These are phyloP conservation scores for Anastatus disparis DNA, from an alignment of 1,140 invertebrate species.

Conservation along the genomic window DNA sequence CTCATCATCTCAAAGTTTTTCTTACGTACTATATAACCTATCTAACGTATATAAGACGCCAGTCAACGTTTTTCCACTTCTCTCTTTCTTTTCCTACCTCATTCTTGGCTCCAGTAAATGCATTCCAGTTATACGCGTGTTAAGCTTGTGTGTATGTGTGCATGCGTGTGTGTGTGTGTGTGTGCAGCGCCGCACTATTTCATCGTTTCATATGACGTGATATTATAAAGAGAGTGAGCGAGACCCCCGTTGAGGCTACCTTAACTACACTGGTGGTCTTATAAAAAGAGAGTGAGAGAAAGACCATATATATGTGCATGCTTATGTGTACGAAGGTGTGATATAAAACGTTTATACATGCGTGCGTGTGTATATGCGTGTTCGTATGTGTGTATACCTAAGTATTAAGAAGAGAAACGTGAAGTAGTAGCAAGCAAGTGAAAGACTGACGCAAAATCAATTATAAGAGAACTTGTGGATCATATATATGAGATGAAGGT, in stretches of 20 bases:
- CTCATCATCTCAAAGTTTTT: too few species aligned
- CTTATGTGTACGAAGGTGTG: background rate
- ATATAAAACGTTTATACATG: too few species aligned
- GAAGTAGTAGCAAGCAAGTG: background rate
- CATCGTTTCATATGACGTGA: slow-evolving; percentile 67
- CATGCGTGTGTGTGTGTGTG: slow-evolving; percentile 3
- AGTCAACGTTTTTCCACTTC: background rate
- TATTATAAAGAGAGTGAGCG: slow-evolving; percentile 57
- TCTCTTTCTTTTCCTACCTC: background rate
- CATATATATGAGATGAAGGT: background rate
- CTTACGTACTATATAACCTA: too few species aligned
- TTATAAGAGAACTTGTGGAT: background rate
- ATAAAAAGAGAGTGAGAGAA: too few species aligned
- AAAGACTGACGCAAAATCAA: background rate
- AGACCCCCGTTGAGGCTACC: slow-evolving; percentile 63
- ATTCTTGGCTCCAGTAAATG: too few species aligned
- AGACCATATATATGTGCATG: too few species aligned
- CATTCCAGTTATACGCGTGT: too few species aligned
- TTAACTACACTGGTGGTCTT: too few species aligned
- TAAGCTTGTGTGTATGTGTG: too few species aligned
- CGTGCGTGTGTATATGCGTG: too few species aligned
- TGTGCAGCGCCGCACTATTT: slow-evolving; percentile 63
- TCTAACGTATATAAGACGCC: too few species aligned
- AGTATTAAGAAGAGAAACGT: background rate
- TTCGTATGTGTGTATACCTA: background rate